Percentiles rank a stretch among this genome's conserved stretches.
Conservation (phyloP, 1,140 invertebrate species). For the Rhynchophorus ferrugineus region DNA sequence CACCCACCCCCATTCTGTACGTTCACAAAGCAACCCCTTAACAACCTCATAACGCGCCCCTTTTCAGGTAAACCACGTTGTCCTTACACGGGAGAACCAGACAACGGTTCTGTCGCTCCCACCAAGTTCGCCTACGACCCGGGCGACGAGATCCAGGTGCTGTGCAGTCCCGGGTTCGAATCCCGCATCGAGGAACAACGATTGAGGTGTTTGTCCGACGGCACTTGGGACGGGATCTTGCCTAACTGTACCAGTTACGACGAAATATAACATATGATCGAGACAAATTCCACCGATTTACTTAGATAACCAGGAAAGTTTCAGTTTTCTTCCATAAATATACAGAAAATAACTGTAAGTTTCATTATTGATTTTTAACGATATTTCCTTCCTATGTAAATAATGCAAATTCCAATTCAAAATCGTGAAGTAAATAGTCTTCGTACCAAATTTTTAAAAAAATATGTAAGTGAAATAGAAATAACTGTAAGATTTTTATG, state of each 20-base stretch:
- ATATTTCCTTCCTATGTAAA: no score
- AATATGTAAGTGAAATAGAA: no score
- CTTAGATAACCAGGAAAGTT: no score
- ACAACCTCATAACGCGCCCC: no score
- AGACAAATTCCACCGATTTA: no score
- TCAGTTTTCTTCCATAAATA: no score
- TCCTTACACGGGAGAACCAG: conserved; percentile 64
- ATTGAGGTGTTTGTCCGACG: conserved; percentile 45
- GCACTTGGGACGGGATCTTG: conserved; percentile 44
- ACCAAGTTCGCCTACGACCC: conserved; percentile 72
- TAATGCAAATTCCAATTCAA: no score
- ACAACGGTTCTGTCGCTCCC: conserved; percentile 60
- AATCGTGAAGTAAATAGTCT: no score
- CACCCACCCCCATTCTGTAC: conserved; percentile 74
- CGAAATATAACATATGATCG: conserved; percentile 17
- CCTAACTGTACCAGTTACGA: conserved; percentile 43
- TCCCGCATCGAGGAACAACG: conserved; percentile 34
- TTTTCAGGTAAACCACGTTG: conserved; percentile 64
- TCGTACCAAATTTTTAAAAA: no score
- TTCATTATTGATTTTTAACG: no score
- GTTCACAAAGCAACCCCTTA: conserved; percentile 28
- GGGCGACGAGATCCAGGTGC: conserved; percentile 63
- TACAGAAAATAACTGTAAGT: no score
- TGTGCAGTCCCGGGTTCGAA: conserved; percentile 59
- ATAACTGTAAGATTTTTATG: no score